Percentiles rank a stretch among this genome's conserved stretches.
These are phyloP conservation scores for Chromis chromis DNA, from an alignment of 2,797 vertebrate genomes.

Conservation along the genomic window DNA sequence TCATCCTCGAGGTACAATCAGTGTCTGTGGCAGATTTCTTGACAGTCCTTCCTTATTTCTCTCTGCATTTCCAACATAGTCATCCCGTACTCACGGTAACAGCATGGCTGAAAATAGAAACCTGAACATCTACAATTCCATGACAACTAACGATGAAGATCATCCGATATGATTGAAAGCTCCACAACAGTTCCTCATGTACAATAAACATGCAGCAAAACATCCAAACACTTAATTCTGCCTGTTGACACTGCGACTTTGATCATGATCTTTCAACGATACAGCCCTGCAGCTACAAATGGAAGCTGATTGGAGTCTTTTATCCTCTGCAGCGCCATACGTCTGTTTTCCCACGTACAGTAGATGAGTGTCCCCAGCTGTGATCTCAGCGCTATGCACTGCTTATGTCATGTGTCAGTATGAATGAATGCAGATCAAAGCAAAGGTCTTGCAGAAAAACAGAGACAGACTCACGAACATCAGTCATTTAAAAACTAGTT, in stretches of 20 bases:
- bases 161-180: not conserved
- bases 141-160: not conserved
- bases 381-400: not conserved
- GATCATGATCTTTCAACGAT: not conserved
- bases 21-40: not conserved
- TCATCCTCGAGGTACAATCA: not conserved
- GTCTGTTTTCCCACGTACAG: slow-evolving; percentile 6
- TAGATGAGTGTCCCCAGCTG: slow-evolving; percentile 22
- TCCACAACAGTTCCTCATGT: not conserved
- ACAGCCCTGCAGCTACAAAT: slow-evolving; percentile 12
- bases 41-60: not conserved
- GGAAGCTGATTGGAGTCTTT: slow-evolving; percentile 12
- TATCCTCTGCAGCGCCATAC: slow-evolving; percentile 7
- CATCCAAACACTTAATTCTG: not conserved
- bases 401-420: not conserved
- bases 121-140: not conserved
- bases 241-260: not conserved
- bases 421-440: slow-evolving; percentile 25
- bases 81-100: not conserved
- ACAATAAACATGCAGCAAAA: not conserved
- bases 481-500: slow-evolving; percentile 69
- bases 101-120: not conserved
- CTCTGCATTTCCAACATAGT: not conserved
- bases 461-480: not conserved
- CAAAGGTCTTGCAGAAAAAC: slow-evolving; percentile 7